These are phyloP conservation scores for Xestia sexstrigata DNA, from an alignment of 2,888 invertebrate species.

Conservation along the genomic window DNA sequence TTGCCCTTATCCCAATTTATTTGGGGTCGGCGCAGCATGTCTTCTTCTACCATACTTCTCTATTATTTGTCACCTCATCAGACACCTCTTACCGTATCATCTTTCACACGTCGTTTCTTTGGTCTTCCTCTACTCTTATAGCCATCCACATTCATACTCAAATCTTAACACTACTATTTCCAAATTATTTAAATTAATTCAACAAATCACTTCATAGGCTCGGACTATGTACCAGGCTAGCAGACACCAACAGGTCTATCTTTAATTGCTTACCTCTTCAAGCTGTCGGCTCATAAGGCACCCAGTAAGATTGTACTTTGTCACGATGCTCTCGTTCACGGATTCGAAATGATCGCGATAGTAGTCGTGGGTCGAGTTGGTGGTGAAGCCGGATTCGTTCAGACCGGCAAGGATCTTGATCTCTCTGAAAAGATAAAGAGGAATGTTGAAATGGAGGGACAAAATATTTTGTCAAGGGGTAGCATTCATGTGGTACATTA, in stretches of 20 bases:
- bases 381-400: conserved; percentile 80
- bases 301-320: conserved; percentile 89
- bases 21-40: too few species aligned
- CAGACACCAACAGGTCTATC: background rate
- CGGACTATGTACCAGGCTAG: background rate
- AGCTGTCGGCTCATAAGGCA: conserved; percentile 94
- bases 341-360: conserved; percentile 88
- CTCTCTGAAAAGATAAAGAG: conserved; percentile 84
- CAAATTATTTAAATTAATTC: background rate
- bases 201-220: background rate
- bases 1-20: too few species aligned
- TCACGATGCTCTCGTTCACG: conserved; percentile 81
- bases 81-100: too few species aligned
- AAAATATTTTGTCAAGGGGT: background rate
- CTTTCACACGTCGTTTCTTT: too few species aligned
- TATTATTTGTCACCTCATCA: too few species aligned
- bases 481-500: background rate
- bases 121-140: too few species aligned
- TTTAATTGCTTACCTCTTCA: conserved; percentile 91
- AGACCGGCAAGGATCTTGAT: conserved; percentile 85
- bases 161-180: too few species aligned
- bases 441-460: background rate
- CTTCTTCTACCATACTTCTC: too few species aligned
- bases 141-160: too few species aligned
- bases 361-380: conserved; percentile 89